Evolutionary conservation across 2,113 vertebrate genomes (phyloP), one percentile per base, ranked within the genome.

Genomic region (Pluvianellus socialis): DNA sequence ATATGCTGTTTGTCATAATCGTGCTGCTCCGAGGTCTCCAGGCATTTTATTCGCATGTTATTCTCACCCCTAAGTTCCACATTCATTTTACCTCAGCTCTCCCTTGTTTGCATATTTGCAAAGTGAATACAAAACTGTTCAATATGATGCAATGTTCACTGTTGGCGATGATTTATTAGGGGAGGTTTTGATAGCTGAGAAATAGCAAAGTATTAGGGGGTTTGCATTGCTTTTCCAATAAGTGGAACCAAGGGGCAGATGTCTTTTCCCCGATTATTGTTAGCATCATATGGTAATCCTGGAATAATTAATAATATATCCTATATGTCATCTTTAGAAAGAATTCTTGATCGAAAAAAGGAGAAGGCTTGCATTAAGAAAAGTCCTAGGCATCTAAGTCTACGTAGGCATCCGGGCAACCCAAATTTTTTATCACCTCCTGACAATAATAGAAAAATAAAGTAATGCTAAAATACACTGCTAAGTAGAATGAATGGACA

Each of bases 21-120:
- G 1, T 59, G 80, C 79, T 79, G 35, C 84, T 96, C 44, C 86
- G 80, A 70, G 90, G 75, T 91, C 91, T 86, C 71, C 61, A 67
- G 72, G 49, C 71, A 20, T 95, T 95, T 97, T 96, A 83, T 85
- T 83, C 3, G 0, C 24, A 1, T 62, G 47, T 82, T 80, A 72
- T 91, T 93, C 87, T 96, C 71, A 23, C n/a, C 82, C 27, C 4
- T 84, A 81, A 95, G 70, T 94, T 95, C 88, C 86, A 67, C 91
- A 75, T 92, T 97, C 50, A 18, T 98, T 95, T 91, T 96, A 96
- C 73, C 61, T 92, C 93, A 82, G 84, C 95, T 96, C 90, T 96
- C 86, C 93, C 67, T 65, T 91, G 77, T 97, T 91, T 97, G 94
- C 80, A 20, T 88, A 88, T 92, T 95, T 74, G 92, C 92, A 95